phyloP scores from a whole-genome alignment of 2,797 vertebrate species.

The Myripristis murdjan region DNA sequence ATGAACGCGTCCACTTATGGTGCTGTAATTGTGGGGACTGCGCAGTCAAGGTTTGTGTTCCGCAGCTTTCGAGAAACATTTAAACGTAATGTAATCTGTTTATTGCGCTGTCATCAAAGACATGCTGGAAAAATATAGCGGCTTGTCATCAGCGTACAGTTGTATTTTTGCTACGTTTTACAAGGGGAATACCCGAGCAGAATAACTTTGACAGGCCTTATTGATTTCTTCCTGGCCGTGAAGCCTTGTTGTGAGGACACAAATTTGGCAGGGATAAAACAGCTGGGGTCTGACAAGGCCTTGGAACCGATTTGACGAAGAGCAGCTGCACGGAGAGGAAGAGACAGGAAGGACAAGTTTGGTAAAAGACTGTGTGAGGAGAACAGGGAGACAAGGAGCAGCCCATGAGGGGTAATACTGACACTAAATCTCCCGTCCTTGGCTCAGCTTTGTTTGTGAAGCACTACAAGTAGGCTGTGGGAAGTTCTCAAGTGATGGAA shows the following conservation, averaged over 20 bases:
- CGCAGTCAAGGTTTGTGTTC: constrained; percentile 19
- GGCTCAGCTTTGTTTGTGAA: constrained; percentile 44
- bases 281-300: constrained; percentile 71
- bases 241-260: constrained; percentile 55
- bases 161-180: constrained; percentile 42
- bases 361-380: constrained; percentile 56
- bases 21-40: constrained; percentile 44
- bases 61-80: constrained; percentile 30
- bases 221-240: constrained; percentile 61
- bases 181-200: constrained; percentile 28
- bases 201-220: constrained; percentile 49
- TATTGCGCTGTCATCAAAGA: constrained; percentile 51
- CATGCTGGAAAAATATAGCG: constrained; percentile 16
- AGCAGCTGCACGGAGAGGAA: constrained; percentile 69
- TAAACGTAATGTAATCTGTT: constrained; percentile 38
- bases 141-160: constrained; percentile 42
- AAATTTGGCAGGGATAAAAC: constrained; percentile 64
- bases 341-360: constrained; percentile 69
- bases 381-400: constrained; percentile 53
- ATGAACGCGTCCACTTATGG: constrained; percentile 59
- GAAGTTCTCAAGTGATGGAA: constrained; percentile 66
- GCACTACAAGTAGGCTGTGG: constrained; percentile 48
- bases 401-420: constrained; percentile 35
- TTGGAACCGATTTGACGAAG: constrained; percentile 70
- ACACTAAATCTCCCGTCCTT: constrained; percentile 55